phyloP scores from a whole-genome alignment of 2,113 vertebrate genomes.

The Loxodonta africana region DNA sequence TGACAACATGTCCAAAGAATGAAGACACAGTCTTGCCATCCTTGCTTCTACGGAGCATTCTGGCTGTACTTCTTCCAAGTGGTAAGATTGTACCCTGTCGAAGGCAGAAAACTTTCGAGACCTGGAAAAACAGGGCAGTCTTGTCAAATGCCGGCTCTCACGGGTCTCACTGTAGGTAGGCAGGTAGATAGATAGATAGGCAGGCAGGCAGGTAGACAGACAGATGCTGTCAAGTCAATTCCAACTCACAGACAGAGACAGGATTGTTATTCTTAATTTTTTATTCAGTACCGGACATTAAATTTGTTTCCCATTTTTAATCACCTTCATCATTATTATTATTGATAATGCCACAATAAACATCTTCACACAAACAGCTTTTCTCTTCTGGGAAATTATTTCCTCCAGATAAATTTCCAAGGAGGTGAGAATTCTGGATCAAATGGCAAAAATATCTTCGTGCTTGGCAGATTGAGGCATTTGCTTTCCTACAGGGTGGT shows the following conservation, averaged over 20 bases:
- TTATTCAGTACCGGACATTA: not conserved
- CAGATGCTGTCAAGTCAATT: no score
- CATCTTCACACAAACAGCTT: not conserved
- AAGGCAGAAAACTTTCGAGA: no score
- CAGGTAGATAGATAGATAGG: no score
- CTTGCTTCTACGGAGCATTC: no score
- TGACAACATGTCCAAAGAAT: no score
- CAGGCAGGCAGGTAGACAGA: no score
- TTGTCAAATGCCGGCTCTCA: no score
- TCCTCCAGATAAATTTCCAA: slow-evolving; percentile 44
- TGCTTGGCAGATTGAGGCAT: not conserved
- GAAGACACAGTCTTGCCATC: no score
- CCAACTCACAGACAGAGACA: not conserved
- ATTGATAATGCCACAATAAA: not conserved
- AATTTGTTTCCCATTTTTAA: slow-evolving; percentile 13
- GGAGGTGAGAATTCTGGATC: not conserved
- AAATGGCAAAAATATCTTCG: slow-evolving; percentile 14
- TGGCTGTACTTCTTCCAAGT: no score
- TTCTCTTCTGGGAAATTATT: not conserved
- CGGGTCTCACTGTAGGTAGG: no score
- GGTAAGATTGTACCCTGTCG: no score
- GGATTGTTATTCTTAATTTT: not conserved
- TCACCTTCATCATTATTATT: not conserved
- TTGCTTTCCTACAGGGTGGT: slow-evolving; percentile 14
- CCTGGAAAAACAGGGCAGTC: no score